Base-by-base conservation (phyloP, 1,140 invertebrate genomes). In the Kradibia gibbosae region DNA sequence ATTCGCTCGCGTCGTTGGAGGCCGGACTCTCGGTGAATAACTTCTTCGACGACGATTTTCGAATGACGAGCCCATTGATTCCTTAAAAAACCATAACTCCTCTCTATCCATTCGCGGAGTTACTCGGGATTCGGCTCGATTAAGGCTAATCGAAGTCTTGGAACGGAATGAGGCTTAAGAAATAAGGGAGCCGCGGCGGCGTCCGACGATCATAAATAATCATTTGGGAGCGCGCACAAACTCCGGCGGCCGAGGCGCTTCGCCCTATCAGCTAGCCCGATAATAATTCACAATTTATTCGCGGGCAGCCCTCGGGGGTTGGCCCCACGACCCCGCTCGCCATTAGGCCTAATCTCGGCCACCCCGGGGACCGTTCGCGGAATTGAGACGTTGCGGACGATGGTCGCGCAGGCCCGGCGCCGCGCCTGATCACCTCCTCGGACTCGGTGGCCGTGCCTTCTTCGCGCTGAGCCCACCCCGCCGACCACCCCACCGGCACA, bases 171-270 rank as follows among this genome's bases (percentile, higher is more conserved):
- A 85, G 84, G 80, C 81, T 22, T 50, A 86, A 87, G 88, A 88
- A 88, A 88, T 87, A 89, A 83, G 86, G 85, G 83, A 86, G 80
- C 34, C 50, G 4, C 50, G 25, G 8, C 4, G 31, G 31, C 53
- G 34, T 55, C 84, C 39, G 73, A 62, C 65, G 76, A 83, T 86
- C 87, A 86, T 89, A 89, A 89, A 89, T 88, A 89, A 88, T 89
- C 88, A 89, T 89, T 89, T 89, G 88, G 86, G 85, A 65, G 81
- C 72, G 81, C 72, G 42, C 57, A 13, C 75, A 28, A 60, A 36
- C n/a, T 42, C 74, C 15, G 5, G 53, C 31, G 25, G 22, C 22
- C 36, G 60, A 53, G 31, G 60, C 7, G 17, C 53, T 8, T 4
- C 8, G 5, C 34, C 62, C 62, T 67, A 67, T 67, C 62, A 39